Evolutionary conservation across 1,140 invertebrate species (phyloP).

Genomic region (Drosophila sturtevanti): DNA sequence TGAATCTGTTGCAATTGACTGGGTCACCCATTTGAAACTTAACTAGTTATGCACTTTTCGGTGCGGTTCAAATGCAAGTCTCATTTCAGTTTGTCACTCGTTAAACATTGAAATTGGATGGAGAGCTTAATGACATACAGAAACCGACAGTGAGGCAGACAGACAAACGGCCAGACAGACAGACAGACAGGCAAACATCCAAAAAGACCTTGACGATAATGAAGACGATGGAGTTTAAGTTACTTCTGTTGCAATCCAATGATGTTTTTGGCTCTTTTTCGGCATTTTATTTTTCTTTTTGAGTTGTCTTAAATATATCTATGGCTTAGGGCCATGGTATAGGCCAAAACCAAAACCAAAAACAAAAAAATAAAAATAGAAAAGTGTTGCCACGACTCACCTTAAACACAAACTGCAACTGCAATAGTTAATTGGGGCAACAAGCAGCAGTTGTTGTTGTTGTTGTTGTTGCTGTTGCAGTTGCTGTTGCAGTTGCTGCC

Average conservation of each 20-base stretch:
- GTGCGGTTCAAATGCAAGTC: constrained; percentile 8
- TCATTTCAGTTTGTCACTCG: constrained; percentile 23
- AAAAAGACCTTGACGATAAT: constrained; percentile 35
- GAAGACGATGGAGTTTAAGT: constrained; percentile 15
- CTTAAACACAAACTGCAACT: constrained; percentile 7
- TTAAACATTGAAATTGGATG: constrained; percentile 41
- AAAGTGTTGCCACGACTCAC: neutral
- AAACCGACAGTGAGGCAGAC: constrained; percentile 13
- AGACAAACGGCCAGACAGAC: constrained; percentile 37
- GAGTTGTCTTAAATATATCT: constrained; percentile 23
- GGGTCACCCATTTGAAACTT: constrained; percentile 27
- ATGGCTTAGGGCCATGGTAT: constrained; percentile 2
- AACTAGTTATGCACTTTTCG: constrained; percentile 20
- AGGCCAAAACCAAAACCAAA: neutral
- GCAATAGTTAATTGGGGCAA: constrained; percentile 19
- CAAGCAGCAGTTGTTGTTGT: neutral
- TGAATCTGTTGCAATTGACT: constrained; percentile 29
- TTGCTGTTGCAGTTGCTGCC: neutral
- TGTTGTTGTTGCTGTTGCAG: neutral
- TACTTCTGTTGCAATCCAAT: constrained; percentile 29
- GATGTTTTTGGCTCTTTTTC: constrained; percentile 23
- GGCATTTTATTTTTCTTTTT: constrained; percentile 35
- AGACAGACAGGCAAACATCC: constrained; percentile 42
- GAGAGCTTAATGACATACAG: constrained; percentile 26
- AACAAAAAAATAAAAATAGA: neutral